Conservation (phyloP, 2,797 vertebrate species). For the Spinibarbus caldwelli region DNA sequence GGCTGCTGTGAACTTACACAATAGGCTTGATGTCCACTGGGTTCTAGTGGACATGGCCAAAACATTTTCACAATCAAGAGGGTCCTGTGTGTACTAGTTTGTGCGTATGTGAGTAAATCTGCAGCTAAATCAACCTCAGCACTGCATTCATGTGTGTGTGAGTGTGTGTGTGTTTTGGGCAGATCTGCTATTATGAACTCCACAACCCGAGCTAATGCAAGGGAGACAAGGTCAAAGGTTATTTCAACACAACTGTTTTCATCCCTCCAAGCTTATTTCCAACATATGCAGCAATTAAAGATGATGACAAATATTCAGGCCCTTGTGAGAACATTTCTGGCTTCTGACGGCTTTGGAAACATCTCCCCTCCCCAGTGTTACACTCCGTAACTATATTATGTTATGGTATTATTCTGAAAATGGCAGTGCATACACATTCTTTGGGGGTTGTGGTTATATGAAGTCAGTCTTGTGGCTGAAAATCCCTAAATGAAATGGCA, state of each 20-base stretch:
- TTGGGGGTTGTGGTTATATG: conserved; percentile 20
- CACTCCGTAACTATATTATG: background rate
- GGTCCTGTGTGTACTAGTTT: conserved; percentile 2
- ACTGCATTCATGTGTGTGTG: background rate
- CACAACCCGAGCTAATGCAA: conserved; percentile 21
- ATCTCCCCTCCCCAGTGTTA: conserved; percentile 2
- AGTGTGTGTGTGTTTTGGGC: background rate
- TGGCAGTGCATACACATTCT: conserved; percentile 10
- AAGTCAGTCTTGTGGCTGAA: conserved; percentile 15
- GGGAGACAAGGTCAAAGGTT: conserved; percentile 32
- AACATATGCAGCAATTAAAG: conserved; percentile 22
- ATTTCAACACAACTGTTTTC: conserved; percentile 39
- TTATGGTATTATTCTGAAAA: conserved; percentile 36
- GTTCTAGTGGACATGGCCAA: conserved; percentile 12
- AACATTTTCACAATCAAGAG: conserved; percentile 28
- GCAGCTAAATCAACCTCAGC: background rate
- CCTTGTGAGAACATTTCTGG: background rate
- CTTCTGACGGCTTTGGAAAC: conserved; percentile 1
- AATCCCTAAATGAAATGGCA: conserved; percentile 24
- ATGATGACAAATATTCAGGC: conserved; percentile 33
- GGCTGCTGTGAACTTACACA: conserved; percentile 29
- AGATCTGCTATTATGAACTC: conserved; percentile 22
- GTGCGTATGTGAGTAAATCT: background rate
- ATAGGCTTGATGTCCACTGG: conserved; percentile 17
- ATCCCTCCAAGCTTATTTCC: conserved; percentile 1